Conservation (phyloP, 2,797 vertebrate genomes). For the Falco peregrinus region DNA sequence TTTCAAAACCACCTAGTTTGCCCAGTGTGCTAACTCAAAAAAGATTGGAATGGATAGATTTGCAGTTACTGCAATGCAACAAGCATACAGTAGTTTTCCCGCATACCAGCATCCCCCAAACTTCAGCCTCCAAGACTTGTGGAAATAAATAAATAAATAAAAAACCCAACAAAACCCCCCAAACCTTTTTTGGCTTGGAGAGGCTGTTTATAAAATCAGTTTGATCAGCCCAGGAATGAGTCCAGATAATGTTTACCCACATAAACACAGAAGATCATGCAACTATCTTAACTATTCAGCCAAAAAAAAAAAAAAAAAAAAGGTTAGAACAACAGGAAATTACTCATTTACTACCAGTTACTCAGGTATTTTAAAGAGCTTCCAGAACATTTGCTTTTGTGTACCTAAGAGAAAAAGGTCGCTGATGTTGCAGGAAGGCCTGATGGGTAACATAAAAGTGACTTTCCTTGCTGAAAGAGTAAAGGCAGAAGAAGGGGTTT, state of each 20-base stretch:
- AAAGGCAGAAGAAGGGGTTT: constrained; percentile 64
- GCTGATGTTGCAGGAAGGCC: background rate
- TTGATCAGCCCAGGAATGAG: constrained; percentile 40
- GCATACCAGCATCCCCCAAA: background rate
- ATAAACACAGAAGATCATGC: background rate
- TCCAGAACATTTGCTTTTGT: constrained; percentile 65
- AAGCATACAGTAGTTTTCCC: constrained; percentile 13
- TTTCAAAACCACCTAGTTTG: constrained; percentile 53
- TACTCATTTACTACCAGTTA: constrained; percentile 61
- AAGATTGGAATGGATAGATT: constrained; percentile 45
- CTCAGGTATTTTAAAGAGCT: constrained; percentile 71
- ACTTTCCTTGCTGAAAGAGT: constrained; percentile 68
- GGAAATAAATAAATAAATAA: background rate
- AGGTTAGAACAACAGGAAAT: constrained; percentile 66
- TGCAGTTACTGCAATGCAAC: constrained; percentile 35
- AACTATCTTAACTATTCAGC: background rate
- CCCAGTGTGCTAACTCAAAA: constrained; percentile 51
- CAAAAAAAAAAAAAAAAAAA: background rate
- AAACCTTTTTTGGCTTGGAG: background rate
- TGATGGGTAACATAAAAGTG: constrained; percentile 71
- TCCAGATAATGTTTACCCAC: constrained; percentile 40
- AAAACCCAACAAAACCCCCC: rapidly evolving
- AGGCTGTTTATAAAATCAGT: constrained; percentile 38
- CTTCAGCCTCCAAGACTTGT: background rate
- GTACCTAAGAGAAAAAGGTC: constrained; percentile 43